Percentiles rank a stretch among this genome's conserved stretches.
phyloP scores from a whole-genome alignment of 1,140 invertebrate genomes.

The Drosophila azteca region DNA sequence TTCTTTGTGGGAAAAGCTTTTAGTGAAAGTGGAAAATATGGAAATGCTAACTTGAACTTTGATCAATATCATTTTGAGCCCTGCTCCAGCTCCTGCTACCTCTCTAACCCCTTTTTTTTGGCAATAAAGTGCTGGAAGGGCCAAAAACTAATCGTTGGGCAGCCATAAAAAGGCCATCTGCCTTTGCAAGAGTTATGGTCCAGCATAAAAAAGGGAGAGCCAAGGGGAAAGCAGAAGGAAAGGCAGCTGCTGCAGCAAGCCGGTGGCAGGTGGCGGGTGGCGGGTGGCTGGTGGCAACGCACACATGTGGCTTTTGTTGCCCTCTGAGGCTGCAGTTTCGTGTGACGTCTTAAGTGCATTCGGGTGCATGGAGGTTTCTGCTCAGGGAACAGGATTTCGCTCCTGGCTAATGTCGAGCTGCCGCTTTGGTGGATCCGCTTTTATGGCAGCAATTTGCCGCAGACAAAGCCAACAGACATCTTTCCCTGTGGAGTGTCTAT shows the following conservation, averaged over 20 bases:
- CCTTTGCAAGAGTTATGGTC: constrained; percentile 55
- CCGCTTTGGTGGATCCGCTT: constrained; percentile 37
- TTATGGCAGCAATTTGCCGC: constrained; percentile 43
- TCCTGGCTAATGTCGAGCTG: constrained; percentile 32
- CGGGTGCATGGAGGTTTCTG: constrained; percentile 33
- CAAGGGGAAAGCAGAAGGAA: background rate
- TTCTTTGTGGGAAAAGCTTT: constrained; percentile 42
- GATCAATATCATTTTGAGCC: constrained; percentile 34
- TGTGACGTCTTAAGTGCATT: constrained; percentile 79
- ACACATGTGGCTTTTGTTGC: constrained; percentile 62
- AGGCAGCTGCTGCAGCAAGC: too few relatives aligned
- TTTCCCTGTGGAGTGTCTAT: background rate
- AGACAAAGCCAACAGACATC: constrained; percentile 43
- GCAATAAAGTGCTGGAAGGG: constrained; percentile 54
- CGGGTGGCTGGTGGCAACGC: background rate
- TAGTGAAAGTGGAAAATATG: constrained; percentile 45
- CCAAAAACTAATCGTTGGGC: constrained; percentile 71
- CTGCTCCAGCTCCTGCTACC: constrained; percentile 2
- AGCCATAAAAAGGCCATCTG: constrained; percentile 48
- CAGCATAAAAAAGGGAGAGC: constrained; percentile 39
- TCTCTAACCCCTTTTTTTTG: constrained; percentile 13
- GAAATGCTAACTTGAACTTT: constrained; percentile 48
- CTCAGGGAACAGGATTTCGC: background rate
- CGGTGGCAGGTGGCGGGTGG: background rate
- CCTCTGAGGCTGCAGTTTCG: constrained; percentile 47